phyloP scores from a whole-genome alignment of 2,113 vertebrate genomes.

The Chaetodon auriga region DNA sequence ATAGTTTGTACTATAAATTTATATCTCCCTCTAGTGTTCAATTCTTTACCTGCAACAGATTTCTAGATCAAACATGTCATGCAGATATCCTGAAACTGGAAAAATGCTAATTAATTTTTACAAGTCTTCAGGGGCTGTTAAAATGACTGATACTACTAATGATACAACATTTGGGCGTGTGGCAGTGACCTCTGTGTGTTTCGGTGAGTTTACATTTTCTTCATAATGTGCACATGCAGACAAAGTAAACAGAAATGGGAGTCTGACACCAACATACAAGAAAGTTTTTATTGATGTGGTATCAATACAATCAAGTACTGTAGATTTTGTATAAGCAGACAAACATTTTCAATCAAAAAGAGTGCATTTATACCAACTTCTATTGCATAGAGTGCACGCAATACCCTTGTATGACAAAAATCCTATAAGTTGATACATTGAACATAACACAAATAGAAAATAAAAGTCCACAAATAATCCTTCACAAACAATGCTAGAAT shows the following conservation, averaged over 20 bases:
- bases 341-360: conserved; percentile 89
- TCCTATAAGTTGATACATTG: conserved; percentile 80
- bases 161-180: background rate
- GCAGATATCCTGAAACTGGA: background rate
- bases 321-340: conserved; percentile 91
- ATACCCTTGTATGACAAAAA: conserved; percentile 87
- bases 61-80: background rate
- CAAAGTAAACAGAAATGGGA: conserved; percentile 33
- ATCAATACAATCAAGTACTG: conserved; percentile 94
- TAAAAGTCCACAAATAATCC: conserved; percentile 81
- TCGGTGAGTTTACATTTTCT: background rate
- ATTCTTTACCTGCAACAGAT: conserved; percentile 3
- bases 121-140: background rate
- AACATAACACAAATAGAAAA: conserved; percentile 81
- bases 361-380: conserved; percentile 91
- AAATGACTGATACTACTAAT: background rate
- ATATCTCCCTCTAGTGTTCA: conserved; percentile 64
- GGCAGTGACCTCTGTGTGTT: background rate
- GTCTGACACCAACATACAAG: conserved; percentile 68
- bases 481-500: conserved; percentile 83
- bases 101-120: too few relatives aligned
- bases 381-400: conserved; percentile 90
- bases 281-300: conserved; percentile 93
- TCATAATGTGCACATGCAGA: background rate
- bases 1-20: conserved; percentile 1